Base-by-base conservation (phyloP, 2,888 invertebrate species). In the Hyalella azteca region DNA sequence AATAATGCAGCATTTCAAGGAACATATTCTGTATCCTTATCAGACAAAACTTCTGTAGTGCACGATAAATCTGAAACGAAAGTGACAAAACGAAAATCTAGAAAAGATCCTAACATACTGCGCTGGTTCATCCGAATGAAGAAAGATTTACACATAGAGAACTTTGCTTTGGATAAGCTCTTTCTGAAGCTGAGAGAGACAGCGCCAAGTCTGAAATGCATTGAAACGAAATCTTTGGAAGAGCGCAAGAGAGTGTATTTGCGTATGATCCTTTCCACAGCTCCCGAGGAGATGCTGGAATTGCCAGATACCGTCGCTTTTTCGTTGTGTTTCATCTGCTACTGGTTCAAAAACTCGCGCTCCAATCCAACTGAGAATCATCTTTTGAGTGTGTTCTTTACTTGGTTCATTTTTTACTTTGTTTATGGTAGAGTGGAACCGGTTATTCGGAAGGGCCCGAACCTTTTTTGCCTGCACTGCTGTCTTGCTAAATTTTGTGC, bases 361-460 rank as follows among this genome's bases (percentile, higher is more conserved):
- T 39, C 40, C 13, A 22, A 77, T 1, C 60, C 81, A 19, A 75
- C 19, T 9, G 81, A 79, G n/a, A 60, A 32, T n/a, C 82, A 82
- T 50, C 45, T 45, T 1, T 73, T 82, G 15, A 36, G 79, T 26
- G 79, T 78, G 7, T 29, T 81, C 2, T 29, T 81, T 22, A 77
- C 78, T 78, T 45, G 79, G 26, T 79, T 81, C 26, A 73, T 79
- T 73, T 82, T 66, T 39, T 79, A 81, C n/a, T 73, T 81, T 22
- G 81, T 82, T 39, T 81, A 82, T 54, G 48, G 79, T 9, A 82
- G 79, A 11, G 54, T 54, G 7, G 13, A 54, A 54, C 54, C 26
- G 26, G 26, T 54, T 54, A 4, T 29, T 13, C 54, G 11, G 11
- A 66, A 66, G 36, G 36, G 66, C 19, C 36, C 39, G 32, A 36